Percentiles rank a stretch among this genome's conserved stretches.
These are phyloP conservation scores for Coenonympha glycerion DNA, from an alignment of 2,888 invertebrate genomes.

Conservation along the genomic window DNA sequence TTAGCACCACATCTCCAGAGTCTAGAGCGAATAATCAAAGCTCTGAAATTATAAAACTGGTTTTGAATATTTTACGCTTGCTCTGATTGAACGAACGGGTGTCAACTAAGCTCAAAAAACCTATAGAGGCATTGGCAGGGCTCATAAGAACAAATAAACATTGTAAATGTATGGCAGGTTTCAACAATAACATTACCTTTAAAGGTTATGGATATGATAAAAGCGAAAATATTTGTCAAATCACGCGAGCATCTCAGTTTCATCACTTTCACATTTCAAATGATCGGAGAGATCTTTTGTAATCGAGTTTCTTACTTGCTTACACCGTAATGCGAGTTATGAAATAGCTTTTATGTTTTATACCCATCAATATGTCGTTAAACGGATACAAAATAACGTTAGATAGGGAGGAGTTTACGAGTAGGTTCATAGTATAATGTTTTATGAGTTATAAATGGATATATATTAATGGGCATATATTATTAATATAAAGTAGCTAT, in stretches of 20 bases:
- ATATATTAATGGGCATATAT: too few species aligned
- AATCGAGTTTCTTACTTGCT: constrained; percentile 15
- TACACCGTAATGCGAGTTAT: constrained; percentile 13
- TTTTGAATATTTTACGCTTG: too few species aligned
- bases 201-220: background rate
- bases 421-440: background rate
- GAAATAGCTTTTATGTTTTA: constrained; percentile 12
- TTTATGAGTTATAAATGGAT: too few species aligned
- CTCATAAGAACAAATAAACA: too few species aligned
- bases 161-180: too few species aligned
- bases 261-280: constrained; percentile 17
- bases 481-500: too few species aligned
- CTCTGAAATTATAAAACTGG: too few species aligned
- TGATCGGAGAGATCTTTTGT: constrained; percentile 20
- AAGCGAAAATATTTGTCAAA: constrained; percentile 13
- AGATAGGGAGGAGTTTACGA: background rate
- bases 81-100: too few species aligned
- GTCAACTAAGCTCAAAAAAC: too few species aligned
- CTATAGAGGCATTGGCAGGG: too few species aligned
- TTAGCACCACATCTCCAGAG: too few species aligned
- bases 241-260: constrained; percentile 11
- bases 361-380: constrained; percentile 12
- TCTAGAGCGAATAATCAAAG: too few species aligned
- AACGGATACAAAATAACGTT: background rate
- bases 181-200: background rate